Conservation (phyloP, 2,113 vertebrate species). For the Ramphastos sulfuratus region DNA sequence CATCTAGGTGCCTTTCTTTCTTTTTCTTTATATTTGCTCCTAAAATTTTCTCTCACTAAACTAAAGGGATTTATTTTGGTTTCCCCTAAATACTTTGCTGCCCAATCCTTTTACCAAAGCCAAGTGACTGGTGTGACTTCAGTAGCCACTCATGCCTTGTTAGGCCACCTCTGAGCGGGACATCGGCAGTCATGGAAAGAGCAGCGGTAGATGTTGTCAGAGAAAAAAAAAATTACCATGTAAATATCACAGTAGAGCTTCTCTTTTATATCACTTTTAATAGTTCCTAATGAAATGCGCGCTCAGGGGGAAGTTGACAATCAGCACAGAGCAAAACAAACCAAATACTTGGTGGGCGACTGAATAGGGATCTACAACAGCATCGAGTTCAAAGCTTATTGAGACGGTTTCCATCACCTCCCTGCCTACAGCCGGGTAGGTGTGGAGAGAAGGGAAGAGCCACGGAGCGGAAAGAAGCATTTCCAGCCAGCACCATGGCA, state of each 20-base stretch:
- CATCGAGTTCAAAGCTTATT: rapidly evolving
- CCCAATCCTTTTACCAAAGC: background rate
- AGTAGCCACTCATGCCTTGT: rapidly evolving
- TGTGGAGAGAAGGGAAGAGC: background rate
- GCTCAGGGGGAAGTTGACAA: background rate
- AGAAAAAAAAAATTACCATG: background rate
- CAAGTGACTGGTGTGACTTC: background rate
- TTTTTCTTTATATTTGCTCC: background rate
- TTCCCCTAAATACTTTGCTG: background rate
- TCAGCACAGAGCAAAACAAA: background rate
- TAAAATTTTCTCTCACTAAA: background rate
- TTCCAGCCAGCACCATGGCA: background rate
- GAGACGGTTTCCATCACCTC: background rate
- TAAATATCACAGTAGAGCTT: rapidly evolving
- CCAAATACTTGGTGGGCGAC: background rate
- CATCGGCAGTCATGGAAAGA: rapidly evolving
- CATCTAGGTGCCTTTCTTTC: background rate
- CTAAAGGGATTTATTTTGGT: background rate
- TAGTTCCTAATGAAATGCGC: rapidly evolving
- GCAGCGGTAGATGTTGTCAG: rapidly evolving
- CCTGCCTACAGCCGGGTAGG: background rate
- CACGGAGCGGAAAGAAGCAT: background rate
- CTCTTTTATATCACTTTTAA: background rate
- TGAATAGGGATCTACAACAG: rapidly evolving
- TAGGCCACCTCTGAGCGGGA: rapidly evolving